phyloP scores from a whole-genome alignment of 2,797 vertebrate species.

The Propithecus perrieri region DNA sequence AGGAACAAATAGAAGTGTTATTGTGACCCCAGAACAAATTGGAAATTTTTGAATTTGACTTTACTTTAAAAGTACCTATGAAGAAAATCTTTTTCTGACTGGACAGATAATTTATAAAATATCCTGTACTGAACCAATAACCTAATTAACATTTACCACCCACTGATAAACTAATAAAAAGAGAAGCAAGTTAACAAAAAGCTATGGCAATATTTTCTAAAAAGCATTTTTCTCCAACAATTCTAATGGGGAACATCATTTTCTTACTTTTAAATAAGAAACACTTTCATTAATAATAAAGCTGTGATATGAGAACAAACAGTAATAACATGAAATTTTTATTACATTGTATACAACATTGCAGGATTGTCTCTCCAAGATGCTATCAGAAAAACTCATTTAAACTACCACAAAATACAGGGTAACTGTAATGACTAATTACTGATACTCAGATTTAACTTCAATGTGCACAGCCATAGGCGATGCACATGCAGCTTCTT shows the following conservation, averaged over 20 bases:
- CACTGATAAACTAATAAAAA: slow-evolving; percentile 48
- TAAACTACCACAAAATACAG: slow-evolving; percentile 55
- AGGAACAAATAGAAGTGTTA: slow-evolving; percentile 35
- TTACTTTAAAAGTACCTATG: slow-evolving; percentile 26
- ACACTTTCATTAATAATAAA: slow-evolving; percentile 71
- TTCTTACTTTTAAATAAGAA: slow-evolving; percentile 68
- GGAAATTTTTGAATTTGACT: slow-evolving; percentile 15
- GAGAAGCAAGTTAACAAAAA: slow-evolving; percentile 55
- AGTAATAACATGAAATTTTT: slow-evolving; percentile 60
- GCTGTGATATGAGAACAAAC: slow-evolving; percentile 70
- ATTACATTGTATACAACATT: slow-evolving; percentile 53
- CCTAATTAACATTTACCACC: slow-evolving; percentile 49
- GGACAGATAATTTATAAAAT: slow-evolving; percentile 50
- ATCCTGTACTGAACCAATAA: slow-evolving; percentile 44
- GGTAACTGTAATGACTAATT: slow-evolving; percentile 59
- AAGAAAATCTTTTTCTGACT: slow-evolving; percentile 54
- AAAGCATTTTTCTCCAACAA: slow-evolving; percentile 48
- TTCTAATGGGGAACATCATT: slow-evolving; percentile 56
- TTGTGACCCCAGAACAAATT: neutral
- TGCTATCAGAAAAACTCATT: slow-evolving; percentile 59
- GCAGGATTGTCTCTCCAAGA: slow-evolving; percentile 42
- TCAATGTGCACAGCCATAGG: slow-evolving; percentile 3
- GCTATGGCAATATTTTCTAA: slow-evolving; percentile 38
- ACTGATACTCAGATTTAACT: slow-evolving; percentile 44
- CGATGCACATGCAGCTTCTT: slow-evolving; percentile 9